These are phyloP conservation scores for Willowsia nigromaculata DNA, from an alignment of 2,888 invertebrate species.

Conservation along the genomic window DNA sequence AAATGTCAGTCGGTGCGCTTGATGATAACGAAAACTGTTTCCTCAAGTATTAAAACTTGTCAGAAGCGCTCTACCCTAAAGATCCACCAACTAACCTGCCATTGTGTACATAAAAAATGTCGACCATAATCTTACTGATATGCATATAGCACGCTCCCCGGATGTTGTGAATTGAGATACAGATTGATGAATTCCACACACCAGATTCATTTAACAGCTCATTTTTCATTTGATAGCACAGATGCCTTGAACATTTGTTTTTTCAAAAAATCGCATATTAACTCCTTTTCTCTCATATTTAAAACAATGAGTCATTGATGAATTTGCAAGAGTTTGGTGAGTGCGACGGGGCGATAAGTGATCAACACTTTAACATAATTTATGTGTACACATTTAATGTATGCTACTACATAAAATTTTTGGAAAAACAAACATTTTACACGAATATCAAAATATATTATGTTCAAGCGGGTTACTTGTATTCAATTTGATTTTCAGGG, in stretches of 20 bases:
- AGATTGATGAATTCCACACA: conserved; percentile 64
- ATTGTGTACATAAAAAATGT: not conserved
- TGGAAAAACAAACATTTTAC: conserved; percentile 38
- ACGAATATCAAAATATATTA: not conserved
- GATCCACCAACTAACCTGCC: conserved; percentile 3
- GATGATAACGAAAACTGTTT: conserved; percentile 43
- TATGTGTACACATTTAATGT: not conserved
- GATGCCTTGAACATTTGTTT: conserved; percentile 6
- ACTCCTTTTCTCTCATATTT: not conserved
- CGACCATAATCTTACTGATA: not conserved
- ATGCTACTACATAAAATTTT: conserved; percentile 9
- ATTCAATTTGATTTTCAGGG: not conserved
- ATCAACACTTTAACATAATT: conserved; percentile 10
- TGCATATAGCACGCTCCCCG: not conserved
- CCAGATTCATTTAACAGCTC: conserved; percentile 53
- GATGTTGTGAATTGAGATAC: conserved; percentile 30
- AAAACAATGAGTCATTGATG: conserved; percentile 52
- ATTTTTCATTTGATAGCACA: conserved; percentile 29
- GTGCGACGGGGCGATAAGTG: conserved; percentile 42
- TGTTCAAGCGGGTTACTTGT: not conserved
- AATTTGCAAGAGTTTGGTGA: conserved; percentile 15
- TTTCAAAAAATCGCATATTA: conserved; percentile 18
- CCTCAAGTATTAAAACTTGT: conserved; percentile 23
- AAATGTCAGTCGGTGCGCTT: conserved; percentile 62
- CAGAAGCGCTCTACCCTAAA: not conserved